Conservation (phyloP, 2,888 invertebrate species). For the Diachrysia chrysitis region DNA sequence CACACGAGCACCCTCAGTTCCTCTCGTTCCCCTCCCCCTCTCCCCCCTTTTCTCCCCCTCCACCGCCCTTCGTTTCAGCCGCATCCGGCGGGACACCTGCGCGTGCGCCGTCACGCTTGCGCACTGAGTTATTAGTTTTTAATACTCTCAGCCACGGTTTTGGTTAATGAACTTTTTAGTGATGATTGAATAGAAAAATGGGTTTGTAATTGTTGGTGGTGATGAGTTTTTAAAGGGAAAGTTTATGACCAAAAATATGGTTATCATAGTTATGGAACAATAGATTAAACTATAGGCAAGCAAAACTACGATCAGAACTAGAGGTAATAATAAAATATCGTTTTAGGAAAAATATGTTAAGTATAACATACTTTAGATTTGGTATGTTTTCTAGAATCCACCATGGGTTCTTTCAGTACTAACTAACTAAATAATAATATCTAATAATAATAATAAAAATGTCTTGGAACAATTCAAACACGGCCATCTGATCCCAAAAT, state of each 20-base stretch:
- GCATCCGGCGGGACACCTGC: conserved; percentile 87
- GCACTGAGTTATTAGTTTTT: conserved; percentile 81
- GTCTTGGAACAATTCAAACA: too few species aligned
- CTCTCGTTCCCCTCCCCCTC: conserved; percentile 49
- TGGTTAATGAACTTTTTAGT: conserved; percentile 80
- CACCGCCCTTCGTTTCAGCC: conserved; percentile 72
- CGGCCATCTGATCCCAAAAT: too few species aligned
- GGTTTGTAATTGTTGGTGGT: conserved; percentile 51
- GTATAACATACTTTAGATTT: too few species aligned
- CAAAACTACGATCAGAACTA: too few species aligned
- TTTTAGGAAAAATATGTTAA: too few species aligned
- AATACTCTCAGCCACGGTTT: conserved; percentile 78
- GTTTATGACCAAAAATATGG: conserved; percentile 13
- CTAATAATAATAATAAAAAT: too few species aligned
- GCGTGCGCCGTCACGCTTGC: conserved; percentile 73
- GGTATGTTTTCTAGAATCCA: too few species aligned
- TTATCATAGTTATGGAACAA: too few species aligned
- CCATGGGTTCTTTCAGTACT: too few species aligned
- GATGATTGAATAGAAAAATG: conserved; percentile 77
- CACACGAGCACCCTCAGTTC: conserved; percentile 69
- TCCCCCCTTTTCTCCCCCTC: conserved; percentile 34
- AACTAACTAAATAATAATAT: too few species aligned
- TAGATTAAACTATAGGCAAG: too few species aligned
- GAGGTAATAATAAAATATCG: too few species aligned
- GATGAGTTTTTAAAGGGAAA: conserved; percentile 24